Conservation (phyloP, 2,113 vertebrate genomes). For the Rhodinocichla rosea region DNA sequence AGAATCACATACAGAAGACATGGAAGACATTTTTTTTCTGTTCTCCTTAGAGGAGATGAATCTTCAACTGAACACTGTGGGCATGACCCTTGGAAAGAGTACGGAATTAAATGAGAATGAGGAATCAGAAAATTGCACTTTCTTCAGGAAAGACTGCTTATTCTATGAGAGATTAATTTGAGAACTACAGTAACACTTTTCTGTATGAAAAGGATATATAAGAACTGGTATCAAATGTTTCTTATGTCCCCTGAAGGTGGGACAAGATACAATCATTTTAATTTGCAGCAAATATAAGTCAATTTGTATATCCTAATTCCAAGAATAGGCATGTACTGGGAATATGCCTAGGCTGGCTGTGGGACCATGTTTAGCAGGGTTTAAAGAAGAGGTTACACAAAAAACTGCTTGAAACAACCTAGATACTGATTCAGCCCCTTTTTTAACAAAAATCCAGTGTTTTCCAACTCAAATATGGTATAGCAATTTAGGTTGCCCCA, state of each 20-base stretch:
- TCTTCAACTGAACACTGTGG: background rate
- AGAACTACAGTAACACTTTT: background rate
- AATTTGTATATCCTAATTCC: constrained; percentile 37
- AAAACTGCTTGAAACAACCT: background rate
- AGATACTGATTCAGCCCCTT: background rate
- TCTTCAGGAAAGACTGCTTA: background rate
- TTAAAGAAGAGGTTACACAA: background rate
- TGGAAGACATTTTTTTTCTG: background rate
- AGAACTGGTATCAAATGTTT: background rate
- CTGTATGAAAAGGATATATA: background rate
- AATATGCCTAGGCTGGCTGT: background rate
- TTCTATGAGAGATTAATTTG: background rate
- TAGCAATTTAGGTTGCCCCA: background rate
- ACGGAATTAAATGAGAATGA: background rate
- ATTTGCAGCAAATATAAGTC: constrained; percentile 30
- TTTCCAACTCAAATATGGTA: background rate
- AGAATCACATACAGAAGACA: background rate
- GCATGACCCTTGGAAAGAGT: background rate
- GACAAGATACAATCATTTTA: constrained; percentile 11
- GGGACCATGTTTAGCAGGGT: background rate
- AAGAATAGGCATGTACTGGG: constrained; percentile 30
- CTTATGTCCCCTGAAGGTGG: background rate
- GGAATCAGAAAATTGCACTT: background rate
- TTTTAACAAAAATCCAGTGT: background rate
- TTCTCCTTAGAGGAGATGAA: background rate